These are phyloP conservation scores for Amblyteles armatorius DNA, from an alignment of 2,888 invertebrate genomes.

Conservation along the genomic window DNA sequence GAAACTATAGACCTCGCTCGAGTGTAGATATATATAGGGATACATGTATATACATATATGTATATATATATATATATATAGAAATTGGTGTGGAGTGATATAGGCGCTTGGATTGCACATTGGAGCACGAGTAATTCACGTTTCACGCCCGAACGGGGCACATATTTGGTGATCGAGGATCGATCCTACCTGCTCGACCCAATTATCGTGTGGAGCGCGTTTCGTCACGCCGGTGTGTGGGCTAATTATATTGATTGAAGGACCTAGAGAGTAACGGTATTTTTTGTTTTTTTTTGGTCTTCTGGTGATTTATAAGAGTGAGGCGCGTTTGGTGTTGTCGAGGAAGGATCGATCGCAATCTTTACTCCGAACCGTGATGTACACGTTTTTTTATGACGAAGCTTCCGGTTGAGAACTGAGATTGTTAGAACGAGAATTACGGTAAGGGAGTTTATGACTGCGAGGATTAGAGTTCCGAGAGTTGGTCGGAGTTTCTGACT, in stretches of 20 bases:
- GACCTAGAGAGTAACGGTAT: not conserved
- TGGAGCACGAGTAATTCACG: conserved; percentile 35
- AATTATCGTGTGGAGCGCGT: conserved; percentile 54
- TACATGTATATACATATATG: not conserved
- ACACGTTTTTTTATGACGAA: too few species aligned
- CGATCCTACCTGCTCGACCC: conserved; percentile 45
- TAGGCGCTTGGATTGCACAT: conserved; percentile 40
- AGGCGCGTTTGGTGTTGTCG: too few species aligned
- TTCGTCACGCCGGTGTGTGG: conserved; percentile 42
- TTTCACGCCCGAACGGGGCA: conserved; percentile 53
- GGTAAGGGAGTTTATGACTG: too few species aligned
- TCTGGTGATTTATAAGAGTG: not conserved
- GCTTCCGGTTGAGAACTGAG: too few species aligned
- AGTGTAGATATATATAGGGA: not conserved
- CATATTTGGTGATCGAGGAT: conserved; percentile 55
- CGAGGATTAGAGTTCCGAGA: too few species aligned
- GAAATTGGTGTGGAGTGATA: not conserved
- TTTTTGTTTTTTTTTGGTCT: not conserved
- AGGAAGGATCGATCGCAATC: not conserved
- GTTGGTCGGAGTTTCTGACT: too few species aligned
- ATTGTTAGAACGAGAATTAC: too few species aligned
- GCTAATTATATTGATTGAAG: conserved; percentile 60
- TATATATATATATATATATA: not conserved
- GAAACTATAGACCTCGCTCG: conserved; percentile 19
- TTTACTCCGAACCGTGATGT: too few species aligned